Evolutionary conservation across 2,797 vertebrate species (phyloP), one percentile per base, ranked within the genome.

Genomic region (Molossus molossus): DNA sequence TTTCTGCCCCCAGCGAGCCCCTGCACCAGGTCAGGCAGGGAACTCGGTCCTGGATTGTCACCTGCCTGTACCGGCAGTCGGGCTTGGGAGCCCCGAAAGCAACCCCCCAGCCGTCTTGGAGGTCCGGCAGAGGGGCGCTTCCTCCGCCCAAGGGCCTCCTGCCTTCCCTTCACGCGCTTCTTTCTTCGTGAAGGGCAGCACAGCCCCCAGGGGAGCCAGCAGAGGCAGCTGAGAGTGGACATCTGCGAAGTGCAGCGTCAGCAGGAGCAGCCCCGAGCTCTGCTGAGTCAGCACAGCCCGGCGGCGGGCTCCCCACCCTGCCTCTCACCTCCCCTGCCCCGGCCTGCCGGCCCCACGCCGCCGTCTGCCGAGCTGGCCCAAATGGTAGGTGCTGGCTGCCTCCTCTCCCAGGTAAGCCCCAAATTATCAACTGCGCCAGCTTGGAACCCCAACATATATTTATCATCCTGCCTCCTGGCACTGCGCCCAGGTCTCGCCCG

Each of bases 251-350:
- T 9, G 21, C 6, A 9, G 29, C 4, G 29, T 69, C 86, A 69
- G 85, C 14, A 3, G 18, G 48, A 37, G 33, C 69, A 0, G 81
- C 45, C 82, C 8, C 2, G 53, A 2, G 62, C 33, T 9, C 70
- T 77, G 92, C 92, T 70, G 94, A 87, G 79, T 96, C 97, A 93
- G 96, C 58, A 0, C 7, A 9, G 72, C n/a, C 50, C 3, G 55
- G 33, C 21, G 0, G 4, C 69, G 84, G 72, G 40, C 50, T 18
- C 65, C 37, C 21, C 9, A 11, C 48, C 10, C 64, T 9, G 25
- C 64, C 62, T 48, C 48, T 40, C 9, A 50, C 58, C 45, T 18
- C 50, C 58, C 37, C 15, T 0, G 1, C 27, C 27, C 20, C 57
- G 13, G 80, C 58, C 95, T 40, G 60, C 70, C 2, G 12, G 3